These are phyloP conservation scores for Helicoverpa assulta DNA, from an alignment of 2,888 invertebrate species.

Conservation along the genomic window DNA sequence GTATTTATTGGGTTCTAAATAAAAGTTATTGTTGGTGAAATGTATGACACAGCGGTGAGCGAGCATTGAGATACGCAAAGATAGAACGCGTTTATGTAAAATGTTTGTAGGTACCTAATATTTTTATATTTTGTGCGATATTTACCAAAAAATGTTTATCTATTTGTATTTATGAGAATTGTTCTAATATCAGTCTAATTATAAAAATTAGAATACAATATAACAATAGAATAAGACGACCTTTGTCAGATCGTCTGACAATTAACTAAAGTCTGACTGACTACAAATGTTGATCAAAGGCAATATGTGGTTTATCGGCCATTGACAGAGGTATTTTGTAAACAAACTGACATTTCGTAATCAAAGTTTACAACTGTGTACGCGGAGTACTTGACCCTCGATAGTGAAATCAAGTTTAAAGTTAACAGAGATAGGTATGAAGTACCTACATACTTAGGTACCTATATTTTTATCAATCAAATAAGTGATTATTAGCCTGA, in stretches of 20 bases:
- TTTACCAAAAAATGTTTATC: too few relatives aligned
- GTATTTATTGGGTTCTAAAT: constrained; percentile 1
- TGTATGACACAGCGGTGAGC: background rate
- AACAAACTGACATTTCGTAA: background rate
- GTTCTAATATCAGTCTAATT: too few relatives aligned
- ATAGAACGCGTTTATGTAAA: too few relatives aligned
- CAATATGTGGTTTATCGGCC: background rate
- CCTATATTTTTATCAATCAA: background rate
- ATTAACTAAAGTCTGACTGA: background rate
- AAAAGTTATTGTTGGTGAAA: background rate
- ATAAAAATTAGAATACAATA: too few relatives aligned
- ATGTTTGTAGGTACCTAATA: too few relatives aligned
- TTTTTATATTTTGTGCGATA: too few relatives aligned
- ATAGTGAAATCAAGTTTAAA: background rate
- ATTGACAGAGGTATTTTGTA: background rate
- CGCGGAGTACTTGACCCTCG: background rate
- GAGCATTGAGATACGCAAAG: too few relatives aligned
- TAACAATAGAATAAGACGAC: too few relatives aligned
- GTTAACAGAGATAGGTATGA: background rate
- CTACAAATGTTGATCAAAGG: background rate
- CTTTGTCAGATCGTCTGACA: too few relatives aligned
- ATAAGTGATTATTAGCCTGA: background rate
- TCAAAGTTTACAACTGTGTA: background rate
- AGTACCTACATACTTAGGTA: too few relatives aligned
- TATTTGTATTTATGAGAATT: too few relatives aligned